These are phyloP conservation scores for Idaea dimidiata DNA, from an alignment of 2,888 invertebrate genomes.

Conservation along the genomic window DNA sequence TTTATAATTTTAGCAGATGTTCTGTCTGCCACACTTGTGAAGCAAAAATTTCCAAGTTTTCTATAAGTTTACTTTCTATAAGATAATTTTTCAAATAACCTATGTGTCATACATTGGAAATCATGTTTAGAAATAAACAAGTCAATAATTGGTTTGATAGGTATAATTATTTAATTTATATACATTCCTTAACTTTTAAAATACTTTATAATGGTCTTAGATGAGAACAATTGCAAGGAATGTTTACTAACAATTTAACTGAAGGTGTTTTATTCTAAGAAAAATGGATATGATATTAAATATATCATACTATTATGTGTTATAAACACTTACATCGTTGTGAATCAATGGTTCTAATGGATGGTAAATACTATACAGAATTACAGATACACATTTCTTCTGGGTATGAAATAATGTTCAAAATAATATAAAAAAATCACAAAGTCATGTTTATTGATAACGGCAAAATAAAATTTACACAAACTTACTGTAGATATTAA, in stretches of 20 bases:
- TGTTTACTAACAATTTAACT: slow-evolving; percentile 54
- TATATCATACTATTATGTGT: slow-evolving; percentile 38
- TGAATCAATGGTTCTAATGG: slow-evolving; percentile 40
- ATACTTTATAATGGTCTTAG: slow-evolving; percentile 37
- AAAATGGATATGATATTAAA: slow-evolving; percentile 31
- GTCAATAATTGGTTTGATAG: slow-evolving; percentile 36
- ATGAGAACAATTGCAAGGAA: slow-evolving; percentile 58
- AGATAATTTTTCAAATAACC: background rate
- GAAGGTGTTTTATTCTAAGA: slow-evolving; percentile 28
- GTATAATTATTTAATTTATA: slow-evolving; percentile 66
- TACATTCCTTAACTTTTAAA: slow-evolving; percentile 66
- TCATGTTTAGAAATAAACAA: slow-evolving; percentile 21
- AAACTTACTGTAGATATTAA: slow-evolving; percentile 68
- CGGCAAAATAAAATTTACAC: slow-evolving; percentile 72
- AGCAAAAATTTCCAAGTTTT: too few species aligned
- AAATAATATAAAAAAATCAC: slow-evolving; percentile 58
- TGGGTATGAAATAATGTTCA: slow-evolving; percentile 53
- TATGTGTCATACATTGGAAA: slow-evolving; percentile 32
- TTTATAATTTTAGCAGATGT: too few species aligned
- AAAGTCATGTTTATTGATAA: slow-evolving; percentile 66
- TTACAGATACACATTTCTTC: slow-evolving; percentile 28
- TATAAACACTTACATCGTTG: slow-evolving; percentile 48
- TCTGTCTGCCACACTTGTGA: too few species aligned
- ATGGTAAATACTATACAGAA: slow-evolving; percentile 40
- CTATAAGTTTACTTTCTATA: background rate